These are phyloP conservation scores for Drosophila algonquin DNA, from an alignment of 2,888 invertebrate species.

Conservation along the genomic window DNA sequence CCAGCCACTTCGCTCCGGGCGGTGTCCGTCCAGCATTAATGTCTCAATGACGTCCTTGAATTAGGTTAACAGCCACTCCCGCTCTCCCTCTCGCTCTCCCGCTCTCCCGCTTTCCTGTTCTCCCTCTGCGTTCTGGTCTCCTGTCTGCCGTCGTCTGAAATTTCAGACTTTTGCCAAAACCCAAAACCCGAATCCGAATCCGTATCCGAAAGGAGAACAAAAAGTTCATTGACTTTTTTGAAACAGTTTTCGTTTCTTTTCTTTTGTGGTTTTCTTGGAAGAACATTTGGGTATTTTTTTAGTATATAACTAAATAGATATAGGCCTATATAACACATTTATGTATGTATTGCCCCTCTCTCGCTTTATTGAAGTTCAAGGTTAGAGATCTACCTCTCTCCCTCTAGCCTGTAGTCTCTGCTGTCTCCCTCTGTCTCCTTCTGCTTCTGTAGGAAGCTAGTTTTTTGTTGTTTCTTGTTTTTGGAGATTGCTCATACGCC, in stretches of 20 bases:
- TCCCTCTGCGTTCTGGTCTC: no score
- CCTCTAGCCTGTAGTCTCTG: constrained; percentile 10
- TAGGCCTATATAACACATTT: constrained; percentile 60
- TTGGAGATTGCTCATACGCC: constrained; percentile 57
- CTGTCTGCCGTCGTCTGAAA: constrained; percentile 74
- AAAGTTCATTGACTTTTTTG: constrained; percentile 69
- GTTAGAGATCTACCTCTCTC: constrained; percentile 61
- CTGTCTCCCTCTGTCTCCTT: constrained; percentile 2
- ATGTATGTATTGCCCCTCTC: background rate
- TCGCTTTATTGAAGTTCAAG: constrained; percentile 82
- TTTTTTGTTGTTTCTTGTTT: constrained; percentile 22
- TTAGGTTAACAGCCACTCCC: constrained; percentile 80
- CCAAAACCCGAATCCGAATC: constrained; percentile 25
- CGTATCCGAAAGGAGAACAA: constrained; percentile 27
- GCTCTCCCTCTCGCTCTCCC: constrained; percentile 8
- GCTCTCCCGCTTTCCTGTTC: constrained; percentile 35
- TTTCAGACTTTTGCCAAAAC: constrained; percentile 67
- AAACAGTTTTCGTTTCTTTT: no score
- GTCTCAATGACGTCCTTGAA: constrained; percentile 83
- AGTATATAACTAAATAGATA: constrained; percentile 51
- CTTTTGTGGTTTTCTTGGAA: constrained; percentile 34
- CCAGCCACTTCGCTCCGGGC: constrained; percentile 9
- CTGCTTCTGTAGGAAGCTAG: constrained; percentile 62
- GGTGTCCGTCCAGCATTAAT: constrained; percentile 57
- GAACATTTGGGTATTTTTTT: constrained; percentile 15